A percentile compares a stretch with the other conserved stretches of the same genome.
These are phyloP conservation scores for Papilio machaon DNA, from an alignment of 1,140 invertebrate species.

Conservation along the genomic window DNA sequence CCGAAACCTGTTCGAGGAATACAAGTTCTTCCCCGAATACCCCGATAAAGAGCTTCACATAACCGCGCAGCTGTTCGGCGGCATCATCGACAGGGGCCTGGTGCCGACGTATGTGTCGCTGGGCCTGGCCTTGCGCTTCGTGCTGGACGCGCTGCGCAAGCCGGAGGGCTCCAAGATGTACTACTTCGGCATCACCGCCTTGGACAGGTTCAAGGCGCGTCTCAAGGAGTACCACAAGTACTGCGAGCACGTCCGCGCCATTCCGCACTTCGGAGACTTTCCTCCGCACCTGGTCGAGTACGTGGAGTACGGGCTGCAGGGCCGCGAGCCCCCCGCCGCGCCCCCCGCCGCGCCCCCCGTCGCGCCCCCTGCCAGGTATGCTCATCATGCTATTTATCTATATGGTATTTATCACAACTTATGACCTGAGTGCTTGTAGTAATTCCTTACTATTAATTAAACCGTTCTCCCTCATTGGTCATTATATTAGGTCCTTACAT, in stretches of 20 bases:
- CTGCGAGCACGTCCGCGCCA: conserved; percentile 95
- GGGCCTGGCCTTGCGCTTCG: conserved; percentile 94
- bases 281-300: conserved; percentile 95
- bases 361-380: conserved; percentile 79
- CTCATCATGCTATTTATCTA: conserved; percentile 82
- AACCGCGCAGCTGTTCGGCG: conserved; percentile 98
- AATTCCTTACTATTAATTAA: no score
- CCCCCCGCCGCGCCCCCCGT: conserved; percentile 84
- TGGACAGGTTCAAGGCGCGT: conserved; percentile 95
- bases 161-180: conserved; percentile 97
- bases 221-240: conserved; percentile 98
- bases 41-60: conserved; percentile 98
- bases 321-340: conserved; percentile 92
- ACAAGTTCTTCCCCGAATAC: conserved; percentile 98
- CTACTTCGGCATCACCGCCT: conserved; percentile 96
- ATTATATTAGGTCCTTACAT: no score
- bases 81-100: conserved; percentile 97
- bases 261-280: conserved; percentile 98
- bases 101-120: conserved; percentile 94
- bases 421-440: no score
- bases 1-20: conserved; percentile 98
- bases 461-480: no score
- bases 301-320: conserved; percentile 94
- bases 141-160: conserved; percentile 96
- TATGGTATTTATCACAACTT: no score